Evolutionary conservation across 2,797 vertebrate species (phyloP).

Genomic region (Hypotaenidia okinawae): DNA sequence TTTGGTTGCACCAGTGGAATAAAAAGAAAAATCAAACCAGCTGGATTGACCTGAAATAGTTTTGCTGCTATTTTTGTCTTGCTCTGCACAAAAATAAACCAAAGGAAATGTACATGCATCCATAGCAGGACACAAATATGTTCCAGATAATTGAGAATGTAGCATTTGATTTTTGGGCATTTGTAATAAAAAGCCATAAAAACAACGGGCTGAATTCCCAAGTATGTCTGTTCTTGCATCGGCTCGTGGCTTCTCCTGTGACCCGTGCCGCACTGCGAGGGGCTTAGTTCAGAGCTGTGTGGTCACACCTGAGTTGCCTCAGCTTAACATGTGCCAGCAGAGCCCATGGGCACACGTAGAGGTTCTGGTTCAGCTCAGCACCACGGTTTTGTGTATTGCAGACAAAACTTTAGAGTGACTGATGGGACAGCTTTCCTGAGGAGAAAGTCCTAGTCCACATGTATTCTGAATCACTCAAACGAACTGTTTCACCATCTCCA

Average conservation of each 20-base stretch:
- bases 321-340: fast-evolving
- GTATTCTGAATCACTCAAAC: background rate
- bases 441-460: background rate
- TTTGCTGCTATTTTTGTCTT: background rate
- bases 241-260: background rate
- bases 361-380: background rate
- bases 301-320: background rate
- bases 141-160: background rate
- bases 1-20: background rate
- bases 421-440: background rate
- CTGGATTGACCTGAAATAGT: background rate
- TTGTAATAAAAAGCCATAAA: background rate
- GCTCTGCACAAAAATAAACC: background rate
- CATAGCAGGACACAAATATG: background rate
- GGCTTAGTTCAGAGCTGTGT: fast-evolving
- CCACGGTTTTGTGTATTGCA: background rate
- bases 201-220: background rate
- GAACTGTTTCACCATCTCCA: background rate
- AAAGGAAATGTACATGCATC: background rate
- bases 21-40: background rate
- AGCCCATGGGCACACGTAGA: background rate
- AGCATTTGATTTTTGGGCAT: background rate
- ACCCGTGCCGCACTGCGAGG: background rate
- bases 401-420: background rate
- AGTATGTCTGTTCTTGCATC: background rate